Base-by-base conservation (phyloP, 2,888 invertebrate genomes). In the Lissonota sp. region DNA sequence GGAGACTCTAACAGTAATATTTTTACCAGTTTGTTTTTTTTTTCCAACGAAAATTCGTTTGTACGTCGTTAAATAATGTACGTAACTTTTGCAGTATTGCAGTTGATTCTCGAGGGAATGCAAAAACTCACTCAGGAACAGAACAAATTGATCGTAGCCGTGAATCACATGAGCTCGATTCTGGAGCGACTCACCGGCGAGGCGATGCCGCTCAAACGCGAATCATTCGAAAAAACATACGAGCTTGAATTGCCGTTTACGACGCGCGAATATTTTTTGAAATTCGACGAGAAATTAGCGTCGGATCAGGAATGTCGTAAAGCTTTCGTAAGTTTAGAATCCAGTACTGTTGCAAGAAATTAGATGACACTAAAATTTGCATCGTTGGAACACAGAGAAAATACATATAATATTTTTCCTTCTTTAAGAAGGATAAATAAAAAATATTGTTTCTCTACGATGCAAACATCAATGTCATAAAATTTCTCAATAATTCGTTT, bases 171-270 rank as follows among this genome's bases (percentile, higher is more conserved):
- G 60, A 62, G 51, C 44, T 8, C n/a, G 0, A 51, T 53, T n/a
- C 69, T 75, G 10, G 62, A 67, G 26, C 53, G 53, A 10, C 12
- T 75, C 6, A 62, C 53, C 0, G 26, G 60, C 1, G 75, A 53
- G 1, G 51, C 60, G 6, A 5, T 26, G 6, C 60, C 51, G 4
- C 67, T 26, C 6, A 69, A 75, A 6, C 67, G 69, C 26, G 62
- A 69, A 14, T 42, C 67, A 0, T 75, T 75, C n/a, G 67, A 69
- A 44, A 75, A 75, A 44, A 60, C 51, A 44, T 75, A 75, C 75
- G 62, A 75, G 26, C 60, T 75, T 6, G 60, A 53, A 39, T 44
- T 69, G 51, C 75, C 75, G 1, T 75, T 60, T 14, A 10, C 51
- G 51, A 75, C 6, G 10, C 58, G 51, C 7, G 42, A 75, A 53